Evolutionary conservation across 2,888 invertebrate genomes (phyloP).

Genomic region (Panzeria rudis): DNA sequence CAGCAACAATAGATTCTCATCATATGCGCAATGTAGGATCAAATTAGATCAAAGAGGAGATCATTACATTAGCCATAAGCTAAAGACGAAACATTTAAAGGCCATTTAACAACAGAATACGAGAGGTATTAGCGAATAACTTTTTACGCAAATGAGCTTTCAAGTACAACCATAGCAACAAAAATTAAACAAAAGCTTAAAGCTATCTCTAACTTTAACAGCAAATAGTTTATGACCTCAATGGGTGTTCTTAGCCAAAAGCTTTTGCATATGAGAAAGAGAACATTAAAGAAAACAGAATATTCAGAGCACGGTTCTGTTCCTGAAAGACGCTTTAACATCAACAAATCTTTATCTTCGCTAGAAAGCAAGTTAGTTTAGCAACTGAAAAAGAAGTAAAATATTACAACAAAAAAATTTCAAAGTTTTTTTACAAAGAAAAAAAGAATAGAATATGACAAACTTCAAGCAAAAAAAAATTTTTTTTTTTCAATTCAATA

Average conservation of each 20-base stretch:
- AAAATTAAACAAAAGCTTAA: neutral
- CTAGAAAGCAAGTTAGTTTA: constrained; percentile 68
- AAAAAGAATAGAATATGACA: neutral
- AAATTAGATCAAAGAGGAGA: constrained; percentile 77
- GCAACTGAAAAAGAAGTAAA: constrained; percentile 25
- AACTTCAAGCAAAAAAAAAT: constrained; percentile 1
- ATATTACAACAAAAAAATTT: neutral
- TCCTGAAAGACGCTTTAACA: constrained; percentile 78
- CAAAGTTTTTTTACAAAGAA: constrained; percentile 1
- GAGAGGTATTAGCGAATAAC: too few species aligned
- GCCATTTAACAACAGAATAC: constrained; percentile 12
- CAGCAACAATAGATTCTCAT: constrained; percentile 80
- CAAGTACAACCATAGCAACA: neutral
- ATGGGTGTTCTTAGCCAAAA: neutral
- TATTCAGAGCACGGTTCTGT: constrained; percentile 83
- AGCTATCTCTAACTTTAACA: neutral
- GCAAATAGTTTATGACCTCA: constrained; percentile 12
- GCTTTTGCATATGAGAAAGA: constrained; percentile 36
- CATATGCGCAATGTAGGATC: constrained; percentile 84
- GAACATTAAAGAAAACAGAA: constrained; percentile 25
- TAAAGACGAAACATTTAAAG: neutral
- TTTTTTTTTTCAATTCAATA: neutral
- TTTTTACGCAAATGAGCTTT: too few species aligned
- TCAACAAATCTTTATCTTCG: constrained; percentile 29
- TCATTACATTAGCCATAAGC: constrained; percentile 1